phyloP scores from a whole-genome alignment of 2,888 invertebrate species.

The Nemotelus pantherinus region DNA sequence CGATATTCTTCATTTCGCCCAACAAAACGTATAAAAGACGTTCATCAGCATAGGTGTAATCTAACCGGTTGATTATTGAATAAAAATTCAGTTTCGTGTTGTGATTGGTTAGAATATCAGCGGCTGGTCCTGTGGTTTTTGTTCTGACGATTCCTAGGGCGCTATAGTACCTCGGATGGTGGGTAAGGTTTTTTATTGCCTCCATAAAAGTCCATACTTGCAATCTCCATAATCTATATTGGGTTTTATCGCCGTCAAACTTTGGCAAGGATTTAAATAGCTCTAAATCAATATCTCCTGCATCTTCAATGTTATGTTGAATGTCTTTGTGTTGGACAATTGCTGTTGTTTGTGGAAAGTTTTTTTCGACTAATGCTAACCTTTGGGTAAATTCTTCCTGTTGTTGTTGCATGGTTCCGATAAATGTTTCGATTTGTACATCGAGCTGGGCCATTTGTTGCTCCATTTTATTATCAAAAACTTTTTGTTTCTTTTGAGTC shows the following conservation, averaged over 20 bases:
- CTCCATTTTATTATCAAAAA: neutral
- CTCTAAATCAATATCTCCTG: neutral
- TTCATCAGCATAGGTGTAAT: neutral
- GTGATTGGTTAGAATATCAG: neutral
- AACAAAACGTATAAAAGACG: constrained; percentile 1
- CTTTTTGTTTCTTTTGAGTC: neutral
- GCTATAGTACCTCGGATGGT: neutral
- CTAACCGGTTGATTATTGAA: neutral
- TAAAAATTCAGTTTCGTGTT: constrained; percentile 15
- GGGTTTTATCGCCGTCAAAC: constrained; percentile 9
- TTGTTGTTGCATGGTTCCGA: constrained; percentile 16
- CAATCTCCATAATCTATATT: neutral
- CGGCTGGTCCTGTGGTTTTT: neutral
- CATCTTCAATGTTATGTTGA: neutral
- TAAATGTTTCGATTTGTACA: neutral
- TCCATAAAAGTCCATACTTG: constrained; percentile 15
- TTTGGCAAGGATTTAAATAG: constrained; percentile 11
- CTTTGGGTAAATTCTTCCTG: constrained; percentile 1
- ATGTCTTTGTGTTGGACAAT: neutral
- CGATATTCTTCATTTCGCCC: constrained; percentile 44
- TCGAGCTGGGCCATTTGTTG: constrained; percentile 12
- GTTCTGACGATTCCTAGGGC: neutral
- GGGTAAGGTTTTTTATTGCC: neutral
- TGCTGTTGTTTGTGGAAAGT: neutral
- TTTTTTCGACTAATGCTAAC: neutral